Evolutionary conservation across 2,888 invertebrate species (phyloP), one percentile per base, ranked within the genome.

Genomic region (Encarsia formosa): DNA sequence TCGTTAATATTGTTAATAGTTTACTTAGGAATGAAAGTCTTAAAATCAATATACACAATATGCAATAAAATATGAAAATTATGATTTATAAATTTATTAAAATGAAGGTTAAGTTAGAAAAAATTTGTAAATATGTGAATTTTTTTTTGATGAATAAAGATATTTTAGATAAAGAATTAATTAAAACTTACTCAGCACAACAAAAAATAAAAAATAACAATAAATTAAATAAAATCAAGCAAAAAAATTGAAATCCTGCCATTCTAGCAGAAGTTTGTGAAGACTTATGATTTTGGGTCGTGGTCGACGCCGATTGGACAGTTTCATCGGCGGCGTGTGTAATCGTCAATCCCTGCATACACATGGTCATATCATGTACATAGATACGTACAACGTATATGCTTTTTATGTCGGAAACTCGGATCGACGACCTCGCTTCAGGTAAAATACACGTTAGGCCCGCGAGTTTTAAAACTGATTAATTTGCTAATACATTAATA

Each of bases 231-330:
- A 71, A 64, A 59, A 72, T 64, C 57, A 66, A 56, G 48, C 53
- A 64, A 56, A 67, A 59, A 62, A 69, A 62, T 52, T 61, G 63
- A 57, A 64, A 56, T 41, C 64, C 65, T 69, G 70, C 70, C 73
- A 73, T 73, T 57, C 63, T 70, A 69, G 69, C 70, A 70, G 71
- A 70, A 67, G 69, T 71, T 68, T 61, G 56, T 58, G 56, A 52
- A 54, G 44, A 42, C 48, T 39, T 35, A 38, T 42, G 45, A 60
- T 46, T 58, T 62, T 61, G 41, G 64, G 62, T 70, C 72, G 72
- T 72, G 72, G 68, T 63, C 52, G 59, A 34, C 53, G 43, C 50
- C 63, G 62, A 72, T 72, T 72, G 72, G 72, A 58, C 51, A 23
- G 26, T 43, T 9, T 39, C 39, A 39, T 6, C 18, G 37, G 18